Evolutionary conservation across 2,888 invertebrate species (phyloP), one percentile per base, ranked within the genome.

Genomic region (Ephialtes manifestator): DNA sequence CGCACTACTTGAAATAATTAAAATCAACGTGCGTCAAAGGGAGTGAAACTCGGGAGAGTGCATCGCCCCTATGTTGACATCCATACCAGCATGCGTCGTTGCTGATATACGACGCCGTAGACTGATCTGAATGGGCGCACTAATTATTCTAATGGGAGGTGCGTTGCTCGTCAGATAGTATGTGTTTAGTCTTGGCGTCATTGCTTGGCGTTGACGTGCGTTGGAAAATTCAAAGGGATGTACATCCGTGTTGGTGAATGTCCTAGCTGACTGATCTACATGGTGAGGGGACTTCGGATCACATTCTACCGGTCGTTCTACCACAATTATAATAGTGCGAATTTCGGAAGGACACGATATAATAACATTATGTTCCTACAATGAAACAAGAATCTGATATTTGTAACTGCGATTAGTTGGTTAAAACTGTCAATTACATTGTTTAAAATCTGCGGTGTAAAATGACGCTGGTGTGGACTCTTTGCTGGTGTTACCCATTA

Each of bases 111-210:
- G 53, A 68, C 48, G 4, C 55, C 28, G 31, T 20, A 53, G 75
- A 76, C n/a, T 67, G 48, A 65, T 85, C 79, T 60, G 79, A 85
- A 82, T 82, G 85, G 82, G 82, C 85, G 65, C 79, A 87, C 89
- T 91, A 92, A 92, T 92, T 91, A 92, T 91, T 91, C 89, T 92
- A 92, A 92, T 92, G 91, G 91, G 84, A 81, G 86, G 84, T 84
- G 84, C 87, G 87, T 87, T 89, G 89, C 86, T 88, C 88, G 89
- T 90, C 89, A 81, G 86, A 43, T 53, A 87, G 83, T 87, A 88
- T 70, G 81, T 81, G 70, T 68, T 81, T 83, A 78, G 80, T 71
- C 76, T 80, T 53, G 68, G 58, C 46, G 67, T 72, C 82, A 65
- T 85, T 60, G 70, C 79, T 82, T 55, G 55, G 53, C 31, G 48